phyloP scores from a whole-genome alignment of 37 sponge, comb jelly and placozoan genomes.

The Spongilla lacustris region DNA sequence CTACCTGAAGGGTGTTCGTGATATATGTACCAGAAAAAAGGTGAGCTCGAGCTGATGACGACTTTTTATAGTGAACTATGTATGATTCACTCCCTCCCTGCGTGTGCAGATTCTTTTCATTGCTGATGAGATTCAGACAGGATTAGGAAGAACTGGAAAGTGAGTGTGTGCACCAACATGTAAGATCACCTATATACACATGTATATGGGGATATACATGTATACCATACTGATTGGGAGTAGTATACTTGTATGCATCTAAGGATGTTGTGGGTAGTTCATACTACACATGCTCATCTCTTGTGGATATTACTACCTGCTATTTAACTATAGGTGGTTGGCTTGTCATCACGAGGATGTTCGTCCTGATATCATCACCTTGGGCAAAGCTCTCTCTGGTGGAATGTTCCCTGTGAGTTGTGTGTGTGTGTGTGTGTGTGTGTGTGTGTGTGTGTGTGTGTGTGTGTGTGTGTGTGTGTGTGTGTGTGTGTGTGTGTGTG shows the following conservation, averaged over 20 bases:
- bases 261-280: too few species aligned
- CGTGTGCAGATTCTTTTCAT: constrained; percentile 65
- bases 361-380: constrained; percentile 89
- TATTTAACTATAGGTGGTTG: constrained; percentile 83
- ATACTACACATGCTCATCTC: too few species aligned
- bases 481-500: constrained; percentile 63
- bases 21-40: constrained; percentile 85
- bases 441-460: constrained; percentile 52
- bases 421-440: constrained; percentile 52
- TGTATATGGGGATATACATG: neutral
- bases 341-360: constrained; percentile 90
- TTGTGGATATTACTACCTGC: too few species aligned
- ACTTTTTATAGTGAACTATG: neutral
- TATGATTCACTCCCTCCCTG: neutral
- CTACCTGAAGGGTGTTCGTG: constrained; percentile 76
- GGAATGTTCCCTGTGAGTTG: constrained; percentile 85
- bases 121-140: constrained; percentile 94
- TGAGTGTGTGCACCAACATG: too few species aligned
- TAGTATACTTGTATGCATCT: too few species aligned
- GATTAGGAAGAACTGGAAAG: constrained; percentile 93
- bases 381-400: constrained; percentile 96
- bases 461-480: constrained; percentile 56
- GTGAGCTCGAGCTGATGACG: constrained; percentile 78
- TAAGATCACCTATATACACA: too few species aligned
- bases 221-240: too few species aligned